A percentile compares a stretch with the other conserved stretches of the same genome.
phyloP scores from a whole-genome alignment of 1,140 invertebrate species.

The Zophobas morio region DNA sequence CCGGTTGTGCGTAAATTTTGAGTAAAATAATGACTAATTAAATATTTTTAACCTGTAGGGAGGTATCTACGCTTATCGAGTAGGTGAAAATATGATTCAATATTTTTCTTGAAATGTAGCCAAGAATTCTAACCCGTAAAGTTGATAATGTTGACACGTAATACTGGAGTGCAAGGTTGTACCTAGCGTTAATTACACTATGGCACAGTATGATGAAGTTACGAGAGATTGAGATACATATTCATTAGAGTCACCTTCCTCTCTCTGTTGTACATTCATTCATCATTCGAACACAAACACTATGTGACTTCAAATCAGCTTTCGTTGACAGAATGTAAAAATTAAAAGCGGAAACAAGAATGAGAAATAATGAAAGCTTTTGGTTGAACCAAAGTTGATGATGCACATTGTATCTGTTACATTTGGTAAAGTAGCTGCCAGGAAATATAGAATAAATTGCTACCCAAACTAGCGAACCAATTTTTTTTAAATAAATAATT shows the following conservation, averaged over 20 bases:
- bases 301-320: no score
- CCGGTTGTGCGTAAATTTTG: slow-evolving; percentile 12
- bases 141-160: not conserved
- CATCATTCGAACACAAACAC: not conserved
- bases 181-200: not conserved
- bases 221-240: not conserved
- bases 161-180: not conserved
- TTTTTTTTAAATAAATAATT: no score
- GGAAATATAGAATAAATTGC: not conserved
- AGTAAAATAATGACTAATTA: slow-evolving; percentile 27
- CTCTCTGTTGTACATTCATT: not conserved
- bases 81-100: slow-evolving; percentile 38
- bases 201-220: not conserved
- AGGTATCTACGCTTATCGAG: slow-evolving; percentile 19
- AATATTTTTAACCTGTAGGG: slow-evolving; percentile 32
- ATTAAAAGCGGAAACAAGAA: no score
- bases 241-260: not conserved
- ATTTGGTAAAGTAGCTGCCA: no score
- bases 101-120: slow-evolving; percentile 24
- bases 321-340: no score
- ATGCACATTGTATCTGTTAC: no score
- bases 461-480: not conserved
- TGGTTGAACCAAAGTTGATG: no score
- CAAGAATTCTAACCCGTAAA: slow-evolving; percentile 10
- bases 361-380: no score